Evolutionary conservation across 2,113 vertebrate genomes (phyloP).

Genomic region (Diphyllodes magnificus): DNA sequence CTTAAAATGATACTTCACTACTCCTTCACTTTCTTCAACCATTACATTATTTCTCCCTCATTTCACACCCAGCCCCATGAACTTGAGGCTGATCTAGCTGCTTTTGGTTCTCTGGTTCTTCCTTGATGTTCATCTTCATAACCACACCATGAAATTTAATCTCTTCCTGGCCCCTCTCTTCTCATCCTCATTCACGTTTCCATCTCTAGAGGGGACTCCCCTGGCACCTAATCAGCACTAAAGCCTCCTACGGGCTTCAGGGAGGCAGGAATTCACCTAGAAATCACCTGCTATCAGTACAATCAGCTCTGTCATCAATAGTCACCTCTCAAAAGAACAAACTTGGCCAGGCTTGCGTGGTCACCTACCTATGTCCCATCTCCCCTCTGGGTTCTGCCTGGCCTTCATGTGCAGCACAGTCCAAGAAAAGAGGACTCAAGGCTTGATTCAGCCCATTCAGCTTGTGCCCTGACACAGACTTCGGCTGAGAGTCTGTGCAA

Average conservation of each 20-base stretch:
- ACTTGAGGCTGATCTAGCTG: background rate
- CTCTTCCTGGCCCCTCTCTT: background rate
- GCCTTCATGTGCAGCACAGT: background rate
- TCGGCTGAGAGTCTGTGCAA: background rate
- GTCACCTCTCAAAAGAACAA: background rate
- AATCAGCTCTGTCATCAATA: constrained; percentile 22
- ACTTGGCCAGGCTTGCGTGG: background rate
- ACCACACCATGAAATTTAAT: background rate
- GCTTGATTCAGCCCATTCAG: background rate
- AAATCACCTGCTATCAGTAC: constrained; percentile 41
- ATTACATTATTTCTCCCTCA: background rate
- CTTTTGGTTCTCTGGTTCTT: background rate
- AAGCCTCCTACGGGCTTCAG: constrained; percentile 8
- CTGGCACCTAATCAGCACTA: constrained; percentile 1
- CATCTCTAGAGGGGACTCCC: constrained; percentile 19
- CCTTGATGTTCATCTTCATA: background rate
- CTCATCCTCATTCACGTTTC: constrained; percentile 3
- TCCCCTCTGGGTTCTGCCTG: background rate
- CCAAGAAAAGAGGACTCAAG: background rate
- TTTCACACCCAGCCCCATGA: background rate
- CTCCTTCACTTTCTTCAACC: background rate
- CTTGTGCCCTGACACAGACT: background rate
- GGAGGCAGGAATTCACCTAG: constrained; percentile 55
- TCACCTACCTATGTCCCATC: background rate
- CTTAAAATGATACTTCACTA: background rate